Conservation (phyloP, 2,888 invertebrate species). For the Zygothrica quintamaculata region DNA sequence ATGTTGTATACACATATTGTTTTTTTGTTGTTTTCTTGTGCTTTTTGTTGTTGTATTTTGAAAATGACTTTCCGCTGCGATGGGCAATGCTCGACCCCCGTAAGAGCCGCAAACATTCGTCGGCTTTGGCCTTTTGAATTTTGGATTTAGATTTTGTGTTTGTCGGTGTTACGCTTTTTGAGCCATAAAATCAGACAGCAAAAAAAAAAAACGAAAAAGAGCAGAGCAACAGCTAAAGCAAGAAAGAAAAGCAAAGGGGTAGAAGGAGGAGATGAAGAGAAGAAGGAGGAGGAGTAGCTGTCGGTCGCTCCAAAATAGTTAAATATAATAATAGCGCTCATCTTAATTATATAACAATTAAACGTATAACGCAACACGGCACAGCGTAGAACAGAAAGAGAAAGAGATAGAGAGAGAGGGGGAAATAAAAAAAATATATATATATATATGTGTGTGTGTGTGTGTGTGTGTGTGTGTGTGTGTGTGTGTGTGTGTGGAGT, state of each 20-base stretch:
- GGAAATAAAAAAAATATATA: too few species aligned
- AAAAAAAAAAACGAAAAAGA: slow-evolving; percentile 50
- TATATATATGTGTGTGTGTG: too few species aligned
- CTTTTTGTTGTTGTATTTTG: slow-evolving; percentile 11
- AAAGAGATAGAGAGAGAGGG: not conserved
- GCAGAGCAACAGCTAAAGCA: slow-evolving; percentile 28
- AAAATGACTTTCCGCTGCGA: slow-evolving; percentile 76
- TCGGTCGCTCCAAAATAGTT: slow-evolving; percentile 56
- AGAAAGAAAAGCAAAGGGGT: slow-evolving; percentile 8
- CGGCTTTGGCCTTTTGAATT: slow-evolving; percentile 51
- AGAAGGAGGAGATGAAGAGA: slow-evolving; percentile 19
- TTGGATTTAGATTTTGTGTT: slow-evolving; percentile 48
- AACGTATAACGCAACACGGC: slow-evolving; percentile 25
- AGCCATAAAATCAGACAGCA: slow-evolving; percentile 73
- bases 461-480: too few species aligned
- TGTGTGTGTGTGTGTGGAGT: too few species aligned
- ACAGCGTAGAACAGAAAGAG: slow-evolving; percentile 16
- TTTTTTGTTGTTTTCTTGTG: slow-evolving; percentile 27
- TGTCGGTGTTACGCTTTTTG: slow-evolving; percentile 73
- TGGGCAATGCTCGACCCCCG: slow-evolving; percentile 48
- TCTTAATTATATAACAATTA: slow-evolving; percentile 79
- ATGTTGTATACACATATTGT: too few species aligned
- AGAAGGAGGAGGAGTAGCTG: not conserved
- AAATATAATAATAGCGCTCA: slow-evolving; percentile 76
- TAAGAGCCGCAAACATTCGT: slow-evolving; percentile 30